Percentiles rank a stretch among this genome's conserved stretches.
phyloP scores from a whole-genome alignment of 2,113 vertebrate species.

The Agapornis roseicollis region DNA sequence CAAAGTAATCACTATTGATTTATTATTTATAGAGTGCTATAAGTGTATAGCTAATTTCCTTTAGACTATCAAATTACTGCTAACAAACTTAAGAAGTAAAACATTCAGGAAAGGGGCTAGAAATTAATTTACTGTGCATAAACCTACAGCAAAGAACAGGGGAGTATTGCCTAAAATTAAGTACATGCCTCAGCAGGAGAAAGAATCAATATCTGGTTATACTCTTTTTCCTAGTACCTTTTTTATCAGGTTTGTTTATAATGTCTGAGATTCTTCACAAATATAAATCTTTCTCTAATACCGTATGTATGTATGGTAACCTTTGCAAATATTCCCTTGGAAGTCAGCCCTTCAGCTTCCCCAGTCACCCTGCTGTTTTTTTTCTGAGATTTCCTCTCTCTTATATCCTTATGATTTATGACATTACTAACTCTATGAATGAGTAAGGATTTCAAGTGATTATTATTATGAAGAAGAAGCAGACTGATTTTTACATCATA shows the following conservation, averaged over 20 bases:
- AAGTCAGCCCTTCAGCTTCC: not conserved
- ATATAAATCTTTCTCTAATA: not conserved
- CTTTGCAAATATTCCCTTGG: not conserved
- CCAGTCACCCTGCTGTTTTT: not conserved
- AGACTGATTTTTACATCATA: not conserved
- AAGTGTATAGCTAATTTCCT: not conserved
- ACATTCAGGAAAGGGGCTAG: not conserved
- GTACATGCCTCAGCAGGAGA: not conserved
- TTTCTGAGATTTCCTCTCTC: not conserved
- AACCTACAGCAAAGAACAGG: not conserved
- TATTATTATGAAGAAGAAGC: not conserved
- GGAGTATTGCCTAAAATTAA: not conserved
- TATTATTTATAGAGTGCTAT: not conserved
- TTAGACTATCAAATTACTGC: not conserved
- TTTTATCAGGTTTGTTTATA: not conserved
- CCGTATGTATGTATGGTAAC: rapidly evolving
- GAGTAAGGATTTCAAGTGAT: not conserved
- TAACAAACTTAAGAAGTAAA: not conserved
- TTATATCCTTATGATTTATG: not conserved
- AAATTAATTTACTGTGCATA: not conserved
- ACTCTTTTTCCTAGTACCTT: not conserved
- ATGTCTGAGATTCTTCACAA: not conserved
- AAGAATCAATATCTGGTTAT: not conserved
- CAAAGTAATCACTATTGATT: not conserved
- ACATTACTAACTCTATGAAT: not conserved